Percentiles rank a stretch among this genome's conserved stretches.
Evolutionary conservation across 2,797 vertebrate genomes (phyloP).

Genomic region (Poeciliopsis gracilis): DNA sequence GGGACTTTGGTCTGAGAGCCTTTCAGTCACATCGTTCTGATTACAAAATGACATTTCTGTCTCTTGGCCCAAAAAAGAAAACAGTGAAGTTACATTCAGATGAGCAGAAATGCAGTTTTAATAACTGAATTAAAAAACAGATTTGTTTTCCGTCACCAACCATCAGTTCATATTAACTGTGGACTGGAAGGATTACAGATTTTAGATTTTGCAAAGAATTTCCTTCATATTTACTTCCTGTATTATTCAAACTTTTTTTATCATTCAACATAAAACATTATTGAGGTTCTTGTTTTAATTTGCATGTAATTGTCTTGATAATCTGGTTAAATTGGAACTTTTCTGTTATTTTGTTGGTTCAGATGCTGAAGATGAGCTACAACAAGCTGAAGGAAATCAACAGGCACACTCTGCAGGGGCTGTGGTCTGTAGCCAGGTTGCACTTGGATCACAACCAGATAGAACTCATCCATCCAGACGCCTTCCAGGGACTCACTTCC

Average conservation of each 20-base stretch:
- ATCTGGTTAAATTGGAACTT: not conserved
- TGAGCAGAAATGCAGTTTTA: not conserved
- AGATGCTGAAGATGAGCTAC: conserved; percentile 96
- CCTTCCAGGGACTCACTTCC: conserved; percentile 88
- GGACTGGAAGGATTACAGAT: not conserved
- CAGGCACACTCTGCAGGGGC: conserved; percentile 83
- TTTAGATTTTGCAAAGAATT: not conserved
- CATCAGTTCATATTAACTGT: not conserved
- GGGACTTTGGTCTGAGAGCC: too few relatives aligned
- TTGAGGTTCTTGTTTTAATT: not conserved
- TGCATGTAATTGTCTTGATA: not conserved
- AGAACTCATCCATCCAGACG: conserved; percentile 88
- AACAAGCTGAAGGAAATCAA: conserved; percentile 88
- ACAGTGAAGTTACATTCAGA: not conserved
- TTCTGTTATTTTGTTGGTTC: not conserved
- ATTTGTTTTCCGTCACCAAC: not conserved
- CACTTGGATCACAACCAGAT: conserved; percentile 93
- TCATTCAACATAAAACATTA: not conserved
- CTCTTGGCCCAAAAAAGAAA: too few relatives aligned
- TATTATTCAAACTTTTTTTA: not conserved
- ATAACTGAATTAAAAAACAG: not conserved
- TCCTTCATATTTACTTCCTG: not conserved
- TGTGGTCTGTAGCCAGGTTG: conserved; percentile 84
- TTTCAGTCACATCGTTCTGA: not conserved
- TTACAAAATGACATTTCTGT: not conserved